Base-by-base conservation (phyloP, 2,113 vertebrate species). In the Mustela lutreola region DNA sequence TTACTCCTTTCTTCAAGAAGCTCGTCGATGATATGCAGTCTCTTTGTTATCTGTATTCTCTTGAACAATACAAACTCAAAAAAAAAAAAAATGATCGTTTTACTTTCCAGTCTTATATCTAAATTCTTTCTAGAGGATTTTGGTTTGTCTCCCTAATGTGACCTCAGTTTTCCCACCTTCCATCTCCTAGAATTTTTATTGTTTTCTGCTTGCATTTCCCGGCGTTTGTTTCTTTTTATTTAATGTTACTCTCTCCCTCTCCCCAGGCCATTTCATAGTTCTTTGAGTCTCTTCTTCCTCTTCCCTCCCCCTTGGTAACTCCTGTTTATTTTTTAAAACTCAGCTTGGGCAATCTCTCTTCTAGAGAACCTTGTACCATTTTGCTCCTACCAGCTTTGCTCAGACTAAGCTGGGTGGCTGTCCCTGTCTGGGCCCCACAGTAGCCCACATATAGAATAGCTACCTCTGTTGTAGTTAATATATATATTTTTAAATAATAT, bases 81-180 rank as follows among this genome's bases (percentile, higher is more conserved):
- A 88, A 84, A 62, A n/a, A 89, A 89, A 62, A n/a, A 89, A 89
- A n/a, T 1, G 4, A 58, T 84, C 4, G 33, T 85, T 97, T 96
- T 18, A 39, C 10, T 85, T 84, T 39, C 53, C 15, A 67, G 33
- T 11, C 19, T 91, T 81, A 7, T 81, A 81, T 56, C 48, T 85
- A 80, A 94, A 62, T 53, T 5, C 33, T 70, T 81, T 84, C 26
- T 63, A 48, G 50, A 90, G 6, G 10, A 33, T 73, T 85, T 78
- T 88, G 87, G 3, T 83, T 90, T 56, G 19, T 85, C 48, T 91
- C 53, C 21, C 12, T 42, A 70, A n/a, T 58, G 45, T 33, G n/a
- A 85, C 3, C 33, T 42, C n/a, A 50, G 1, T 5, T 89, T 91
- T 58, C 12, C n/a, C 24, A 31, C 0, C 11, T 78, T 28, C 18